These are phyloP conservation scores for Lerista edwardsae DNA, from an alignment of 2,797 vertebrate genomes.

Conservation along the genomic window DNA sequence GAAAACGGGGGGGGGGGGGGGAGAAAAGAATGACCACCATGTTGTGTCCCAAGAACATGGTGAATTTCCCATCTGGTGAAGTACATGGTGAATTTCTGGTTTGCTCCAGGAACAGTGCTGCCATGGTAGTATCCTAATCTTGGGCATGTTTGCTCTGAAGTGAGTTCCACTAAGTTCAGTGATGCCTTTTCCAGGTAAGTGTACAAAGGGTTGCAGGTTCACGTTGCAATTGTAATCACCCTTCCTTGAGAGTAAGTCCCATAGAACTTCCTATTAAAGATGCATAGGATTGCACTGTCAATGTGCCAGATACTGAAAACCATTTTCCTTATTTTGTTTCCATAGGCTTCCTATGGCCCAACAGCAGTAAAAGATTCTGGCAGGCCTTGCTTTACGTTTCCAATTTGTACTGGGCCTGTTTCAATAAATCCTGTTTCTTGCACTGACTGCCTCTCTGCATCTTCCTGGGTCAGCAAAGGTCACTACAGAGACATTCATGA, in stretches of 20 bases:
- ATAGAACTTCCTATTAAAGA: too few relatives aligned
- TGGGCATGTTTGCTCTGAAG: too few relatives aligned
- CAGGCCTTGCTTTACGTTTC: not conserved
- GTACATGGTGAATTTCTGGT: not conserved
- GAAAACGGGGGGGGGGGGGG: too few relatives aligned
- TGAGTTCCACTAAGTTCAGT: too few relatives aligned
- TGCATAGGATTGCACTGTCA: too few relatives aligned
- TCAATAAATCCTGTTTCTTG: not conserved
- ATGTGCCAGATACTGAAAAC: not conserved
- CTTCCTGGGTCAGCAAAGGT: not conserved
- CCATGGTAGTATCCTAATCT: not conserved
- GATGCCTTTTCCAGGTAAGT: too few relatives aligned
- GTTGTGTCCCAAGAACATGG: not conserved
- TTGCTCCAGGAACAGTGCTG: not conserved
- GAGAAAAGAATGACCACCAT: not conserved
- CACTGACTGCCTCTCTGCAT: not conserved
- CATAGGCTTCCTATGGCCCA: not conserved
- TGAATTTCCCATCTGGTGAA: too few relatives aligned
- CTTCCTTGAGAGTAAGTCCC: too few relatives aligned
- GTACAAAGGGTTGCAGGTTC: too few relatives aligned
- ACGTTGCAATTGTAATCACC: too few relatives aligned
- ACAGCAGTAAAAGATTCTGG: not conserved
- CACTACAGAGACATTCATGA: conserved; percentile 20
- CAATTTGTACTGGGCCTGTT: not conserved
- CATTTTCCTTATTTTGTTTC: not conserved